Conservation (phyloP, 2,797 vertebrate genomes). For the Pipistrellus kuhlii region DNA sequence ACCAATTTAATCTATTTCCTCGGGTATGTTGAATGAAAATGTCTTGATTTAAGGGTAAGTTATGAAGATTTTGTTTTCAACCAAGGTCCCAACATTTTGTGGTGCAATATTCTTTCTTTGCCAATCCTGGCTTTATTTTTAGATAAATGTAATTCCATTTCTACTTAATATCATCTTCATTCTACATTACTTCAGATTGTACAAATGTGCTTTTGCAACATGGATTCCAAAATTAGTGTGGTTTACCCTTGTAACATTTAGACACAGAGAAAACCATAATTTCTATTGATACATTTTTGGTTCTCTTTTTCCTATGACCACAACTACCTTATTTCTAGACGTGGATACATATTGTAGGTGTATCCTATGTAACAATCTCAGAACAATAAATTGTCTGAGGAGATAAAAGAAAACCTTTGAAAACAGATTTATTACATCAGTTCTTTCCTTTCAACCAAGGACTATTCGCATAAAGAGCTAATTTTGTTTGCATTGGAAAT, state of each 20-base stretch:
- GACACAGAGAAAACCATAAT: constrained; percentile 73
- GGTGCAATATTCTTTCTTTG: constrained; percentile 24
- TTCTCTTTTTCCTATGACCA: background rate
- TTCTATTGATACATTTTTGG: constrained; percentile 7
- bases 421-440: constrained; percentile 78
- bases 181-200: constrained; percentile 65
- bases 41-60: background rate
- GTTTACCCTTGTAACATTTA: constrained; percentile 65
- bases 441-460: constrained; percentile 63
- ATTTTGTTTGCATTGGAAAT: constrained; percentile 71
- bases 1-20: constrained; percentile 21
- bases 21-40: constrained; percentile 19
- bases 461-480: constrained; percentile 81
- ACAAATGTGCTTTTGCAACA: constrained; percentile 72
- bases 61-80: constrained; percentile 51
- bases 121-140: constrained; percentile 68
- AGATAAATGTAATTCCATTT: constrained; percentile 73
- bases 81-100: constrained; percentile 24
- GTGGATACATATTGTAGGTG: constrained; percentile 26
- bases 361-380: constrained; percentile 77
- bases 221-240: constrained; percentile 62
- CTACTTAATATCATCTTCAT: constrained; percentile 46
- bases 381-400: constrained; percentile 77
- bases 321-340: constrained; percentile 15
- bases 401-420: constrained; percentile 78